Conservation (phyloP, 1,140 invertebrate species). For the Pectinophora gossypiella region DNA sequence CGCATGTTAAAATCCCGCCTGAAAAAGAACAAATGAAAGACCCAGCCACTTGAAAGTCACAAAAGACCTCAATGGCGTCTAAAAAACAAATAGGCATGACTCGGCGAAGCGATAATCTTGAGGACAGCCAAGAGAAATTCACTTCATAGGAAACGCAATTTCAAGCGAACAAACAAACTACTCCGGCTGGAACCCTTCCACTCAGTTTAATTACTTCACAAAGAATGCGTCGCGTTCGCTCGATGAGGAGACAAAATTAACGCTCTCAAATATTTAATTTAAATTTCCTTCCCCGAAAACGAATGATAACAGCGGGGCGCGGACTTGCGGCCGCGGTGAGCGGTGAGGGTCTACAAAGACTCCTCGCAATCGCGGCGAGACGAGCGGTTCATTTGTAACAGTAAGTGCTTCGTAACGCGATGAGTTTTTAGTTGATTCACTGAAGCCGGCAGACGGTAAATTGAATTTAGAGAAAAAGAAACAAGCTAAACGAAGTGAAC, state of each 20-base stretch:
- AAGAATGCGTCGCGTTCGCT: slow-evolving; percentile 70
- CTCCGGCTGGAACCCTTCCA: slow-evolving; percentile 64
- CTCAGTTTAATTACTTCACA: slow-evolving; percentile 72
- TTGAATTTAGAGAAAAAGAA: slow-evolving; percentile 55
- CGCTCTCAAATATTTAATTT: slow-evolving; percentile 74
- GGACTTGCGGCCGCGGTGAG: slow-evolving; percentile 40
- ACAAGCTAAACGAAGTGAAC: slow-evolving; percentile 38
- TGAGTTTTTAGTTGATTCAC: slow-evolving; percentile 39
- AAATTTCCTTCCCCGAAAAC: slow-evolving; percentile 67
- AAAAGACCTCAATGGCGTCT: neutral
- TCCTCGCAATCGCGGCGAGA: slow-evolving; percentile 3
- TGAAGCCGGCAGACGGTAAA: slow-evolving; percentile 29
- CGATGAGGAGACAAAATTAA: slow-evolving; percentile 75
- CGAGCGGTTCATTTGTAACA: slow-evolving; percentile 45
- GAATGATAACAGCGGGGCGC: slow-evolving; percentile 64
- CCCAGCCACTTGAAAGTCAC: neutral
- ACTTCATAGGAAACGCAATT: slow-evolving; percentile 64
- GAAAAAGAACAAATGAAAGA: neutral
- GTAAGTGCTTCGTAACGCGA: slow-evolving; percentile 37
- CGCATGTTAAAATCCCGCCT: neutral
- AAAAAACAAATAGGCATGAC: slow-evolving; percentile 33
- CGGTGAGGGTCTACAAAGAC: slow-evolving; percentile 9
- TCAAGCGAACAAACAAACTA: slow-evolving; percentile 62
- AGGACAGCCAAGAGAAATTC: slow-evolving; percentile 48
- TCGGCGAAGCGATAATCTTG: slow-evolving; percentile 10